Evolutionary conservation across 2,113 vertebrate species (phyloP), one percentile per base, ranked within the genome.

Genomic region (Tricholaema leucomelas): DNA sequence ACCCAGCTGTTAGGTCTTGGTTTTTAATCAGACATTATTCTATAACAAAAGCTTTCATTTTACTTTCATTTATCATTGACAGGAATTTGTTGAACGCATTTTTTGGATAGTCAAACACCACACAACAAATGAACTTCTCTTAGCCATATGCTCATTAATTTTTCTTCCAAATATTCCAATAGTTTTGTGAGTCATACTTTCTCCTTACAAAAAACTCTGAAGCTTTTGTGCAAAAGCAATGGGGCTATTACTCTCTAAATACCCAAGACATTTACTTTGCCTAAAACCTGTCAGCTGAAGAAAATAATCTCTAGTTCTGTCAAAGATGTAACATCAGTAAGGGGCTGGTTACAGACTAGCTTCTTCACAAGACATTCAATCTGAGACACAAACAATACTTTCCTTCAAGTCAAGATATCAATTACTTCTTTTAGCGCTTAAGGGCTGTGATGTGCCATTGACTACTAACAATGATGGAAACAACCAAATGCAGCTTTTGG

Each of bases 61-160:
- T 66, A 15, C n/a, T 75, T 82, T 81, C 15, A 40, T 86, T 42
- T 40, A 24, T 74, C 38, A 54, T 36, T 84, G 55, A 74, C 81
- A 90, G 36, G 6, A 67, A 69, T 65, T 33, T 69, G 20, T 5
- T 72, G 48, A 86, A 78, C 14, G 52, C 12, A 52, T 71, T 90
- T 91, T 56, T 86, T 73, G 36, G 13, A 20, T 12, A 87, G 35
- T 18, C 2, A 10, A 88, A 86, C 74, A 56, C 28, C 11, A 30
- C 14, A 64, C 4, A 38, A 19, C 23, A 92, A 86, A 86, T 60
- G 16, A 35, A 71, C 58, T 60, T 78, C 3, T 15, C 31, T 84
- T 69, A 81, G 50, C 81, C 58, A 67, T 88, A 88, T 56, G 36
- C 38, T 84, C 38, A 78, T 88, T 93, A 81, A 64, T 81, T 95